Percentiles rank a stretch among this genome's conserved stretches.
These are phyloP conservation scores for Phyllopteryx taeniolatus DNA, from an alignment of 2,113 vertebrate genomes.

Conservation along the genomic window DNA sequence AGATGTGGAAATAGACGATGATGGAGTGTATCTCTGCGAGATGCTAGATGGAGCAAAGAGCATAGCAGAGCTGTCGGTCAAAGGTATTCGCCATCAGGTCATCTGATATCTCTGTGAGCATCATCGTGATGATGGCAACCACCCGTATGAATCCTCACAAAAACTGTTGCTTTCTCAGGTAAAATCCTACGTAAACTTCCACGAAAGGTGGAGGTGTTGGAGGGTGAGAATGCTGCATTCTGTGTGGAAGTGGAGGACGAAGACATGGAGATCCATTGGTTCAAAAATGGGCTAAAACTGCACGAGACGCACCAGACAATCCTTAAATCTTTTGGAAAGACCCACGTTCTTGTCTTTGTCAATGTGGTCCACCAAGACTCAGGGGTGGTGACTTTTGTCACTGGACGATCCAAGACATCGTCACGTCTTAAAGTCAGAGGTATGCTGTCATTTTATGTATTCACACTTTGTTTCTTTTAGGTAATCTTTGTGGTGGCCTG, in stretches of 20 bases:
- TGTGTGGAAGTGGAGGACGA: constrained; percentile 84
- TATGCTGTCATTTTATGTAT: constrained; percentile 44
- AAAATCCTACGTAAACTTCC: constrained; percentile 79
- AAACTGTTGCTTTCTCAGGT: constrained; percentile 41
- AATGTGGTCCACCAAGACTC: constrained; percentile 84
- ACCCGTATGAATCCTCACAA: not conserved
- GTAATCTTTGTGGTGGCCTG: no score
- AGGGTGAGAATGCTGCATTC: constrained; percentile 90
- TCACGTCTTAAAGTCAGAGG: constrained; percentile 91
- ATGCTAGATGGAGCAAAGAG: constrained; percentile 88
- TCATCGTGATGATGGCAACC: not conserved
- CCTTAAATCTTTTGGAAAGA: constrained; percentile 87
- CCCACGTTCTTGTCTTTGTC: constrained; percentile 89
- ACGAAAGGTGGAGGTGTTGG: constrained; percentile 87
- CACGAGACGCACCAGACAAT: constrained; percentile 74
- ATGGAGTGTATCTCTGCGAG: constrained; percentile 92
- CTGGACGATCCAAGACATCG: constrained; percentile 81
- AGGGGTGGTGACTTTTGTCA: constrained; percentile 82
- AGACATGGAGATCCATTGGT: constrained; percentile 82
- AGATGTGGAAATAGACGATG: constrained; percentile 81
- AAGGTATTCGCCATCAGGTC: constrained; percentile 69
- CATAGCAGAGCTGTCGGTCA: constrained; percentile 86
- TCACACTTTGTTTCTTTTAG: not conserved
- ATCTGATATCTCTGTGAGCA: not conserved
- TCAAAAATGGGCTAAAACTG: constrained; percentile 80